Conservation (phyloP, 2,113 vertebrate species). For the Menidia beryllina region DNA sequence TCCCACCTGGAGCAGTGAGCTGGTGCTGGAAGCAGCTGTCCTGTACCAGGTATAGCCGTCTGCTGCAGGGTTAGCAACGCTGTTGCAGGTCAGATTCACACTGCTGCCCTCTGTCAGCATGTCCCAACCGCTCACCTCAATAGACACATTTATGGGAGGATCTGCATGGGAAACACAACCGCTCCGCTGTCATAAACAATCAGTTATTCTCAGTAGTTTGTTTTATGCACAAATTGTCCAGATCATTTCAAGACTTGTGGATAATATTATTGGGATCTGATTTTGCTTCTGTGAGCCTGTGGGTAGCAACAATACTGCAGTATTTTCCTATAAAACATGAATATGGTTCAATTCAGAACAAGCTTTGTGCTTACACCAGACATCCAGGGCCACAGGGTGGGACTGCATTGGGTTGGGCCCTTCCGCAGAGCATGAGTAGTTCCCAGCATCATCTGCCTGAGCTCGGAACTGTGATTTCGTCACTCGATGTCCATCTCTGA, state of each 20-base stretch:
- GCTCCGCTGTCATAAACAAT: not conserved
- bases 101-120: constrained; percentile 3
- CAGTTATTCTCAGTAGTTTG: too few species aligned
- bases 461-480: constrained; percentile 23
- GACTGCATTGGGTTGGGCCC: constrained; percentile 34
- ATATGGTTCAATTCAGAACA: not conserved
- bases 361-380: constrained; percentile 44
- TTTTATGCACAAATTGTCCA: too few species aligned
- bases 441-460: constrained; percentile 44
- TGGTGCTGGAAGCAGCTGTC: not conserved
- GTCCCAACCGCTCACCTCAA: constrained; percentile 17
- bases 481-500: constrained; percentile 44
- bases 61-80: constrained; percentile 50
- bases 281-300: too few species aligned
- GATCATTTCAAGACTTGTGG: too few species aligned
- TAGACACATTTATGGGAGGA: constrained; percentile 42
- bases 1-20: constrained; percentile 40
- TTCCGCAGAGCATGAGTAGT: constrained; percentile 35
- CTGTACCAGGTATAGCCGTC: constrained; percentile 57
- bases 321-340: too few species aligned
- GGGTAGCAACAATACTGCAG: too few species aligned
- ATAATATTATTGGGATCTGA: too few species aligned
- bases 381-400: constrained; percentile 26
- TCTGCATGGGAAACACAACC: constrained; percentile 22
- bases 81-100: constrained; percentile 59